Base-by-base conservation (phyloP, 2,888 invertebrate genomes). In the Oligia strigilis region DNA sequence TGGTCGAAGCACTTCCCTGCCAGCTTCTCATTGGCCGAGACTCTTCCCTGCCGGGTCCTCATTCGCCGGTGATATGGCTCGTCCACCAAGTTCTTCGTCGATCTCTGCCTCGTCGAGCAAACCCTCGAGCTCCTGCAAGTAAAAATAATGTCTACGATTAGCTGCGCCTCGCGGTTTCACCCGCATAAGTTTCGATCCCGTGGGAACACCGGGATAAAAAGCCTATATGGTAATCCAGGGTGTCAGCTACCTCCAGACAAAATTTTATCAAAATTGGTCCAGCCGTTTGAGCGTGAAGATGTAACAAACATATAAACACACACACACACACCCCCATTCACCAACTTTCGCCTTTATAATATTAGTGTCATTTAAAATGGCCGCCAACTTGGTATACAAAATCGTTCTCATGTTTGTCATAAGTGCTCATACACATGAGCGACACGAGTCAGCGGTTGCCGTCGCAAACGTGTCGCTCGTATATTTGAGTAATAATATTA, bases 111-210 rank as follows among this genome's bases (percentile, higher is more conserved):
- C 13, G n/a, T 82, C 77, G 17, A 79, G 64, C n/a, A 76, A 19
- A 9, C 1, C 6, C 65, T 82, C 64, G 13, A 79, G 83, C 40
- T 82, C 76, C 79, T 79, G 55, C 19, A 55, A 36, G n/a, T 19
- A 46, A 82, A 58, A 40, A 40, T 14, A 49, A 40, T 29, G 17
- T 4, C 8, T n/a, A 19, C 9, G 40, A 29, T 3, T 36, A 36
- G 36, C 36, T 36, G 36, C 36, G 36, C 36, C 29, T 29, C 29
- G 29, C 29, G 29, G 29, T 29, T 29, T 29, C 29, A 29, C 29
- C 29, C 29, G 29, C 29, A 29, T 29, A 29, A 29, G 29, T 29
- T 29, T 29, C 29, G 29, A 29, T 29, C 29, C 29, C 36, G 36
- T 36, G 36, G 36, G 36, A 36, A 36, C 4, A 36, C 4, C 36